Evolutionary conservation across 2,888 invertebrate species (phyloP), one percentile per base, ranked within the genome.

Genomic region (Cyrtodaria siliqua): DNA sequence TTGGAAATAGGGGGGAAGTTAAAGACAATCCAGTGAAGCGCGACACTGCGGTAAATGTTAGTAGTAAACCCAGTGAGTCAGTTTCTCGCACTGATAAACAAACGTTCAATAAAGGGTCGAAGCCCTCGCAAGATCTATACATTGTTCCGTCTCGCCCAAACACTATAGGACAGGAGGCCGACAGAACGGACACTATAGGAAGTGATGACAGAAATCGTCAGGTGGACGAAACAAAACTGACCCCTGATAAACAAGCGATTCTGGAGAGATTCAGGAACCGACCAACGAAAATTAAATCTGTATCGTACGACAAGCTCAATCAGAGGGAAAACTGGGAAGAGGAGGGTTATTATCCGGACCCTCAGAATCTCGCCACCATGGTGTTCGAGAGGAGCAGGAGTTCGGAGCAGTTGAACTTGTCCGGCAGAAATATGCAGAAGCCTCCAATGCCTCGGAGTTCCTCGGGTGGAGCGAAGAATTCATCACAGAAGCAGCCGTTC

Each of bases 311-410:
- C 26, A 77, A 64, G 50, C 42, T 81, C 23, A 68, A 81, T 44
- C 52, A 69, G 50, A 49, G 67, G 12, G 83, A 79, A 18, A 60
- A 53, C 12, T 77, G 76, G 75, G 70, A 57, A 20, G 77, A 79
- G 20, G 79, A 80, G 29, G 77, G 70, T 16, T 75, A 64, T 26
- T 73, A 62, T 27, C 47, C 63, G 9, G 82, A 79, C 27, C 64
- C 70, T 2, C 63, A 59, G 23, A 71, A 74, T 26, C 63, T 80
- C 4, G 69, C 67, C 4, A 86, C 86, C 14, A 79, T 86, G 78
- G 77, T 86, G 27, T 86, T 86, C 78, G 86, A 86, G 53, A 67
- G 86, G 53, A 76, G 81, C 24, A 61, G 74, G 20, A 81, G 82
- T 52, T 75, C 73, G 6, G 80, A 72, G 26, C 76, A 74, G 49